Evolutionary conservation across 2,888 invertebrate species (phyloP).

Genomic region (Caenorhabditis plicata): DNA sequence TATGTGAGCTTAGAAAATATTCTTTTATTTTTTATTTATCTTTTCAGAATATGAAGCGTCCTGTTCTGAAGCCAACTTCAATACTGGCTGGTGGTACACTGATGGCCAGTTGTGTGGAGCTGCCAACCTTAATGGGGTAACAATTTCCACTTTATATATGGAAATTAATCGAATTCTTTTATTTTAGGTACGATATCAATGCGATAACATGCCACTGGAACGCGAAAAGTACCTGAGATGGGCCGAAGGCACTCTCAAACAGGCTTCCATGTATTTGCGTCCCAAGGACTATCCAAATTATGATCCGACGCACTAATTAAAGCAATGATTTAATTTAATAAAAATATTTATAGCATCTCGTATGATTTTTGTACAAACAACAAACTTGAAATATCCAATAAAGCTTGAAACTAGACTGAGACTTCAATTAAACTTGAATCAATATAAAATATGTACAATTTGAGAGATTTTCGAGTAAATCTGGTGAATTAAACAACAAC

Average conservation of each 20-base stretch:
- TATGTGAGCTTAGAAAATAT: not conserved
- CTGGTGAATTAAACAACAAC: no score
- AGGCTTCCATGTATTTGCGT: constrained; percentile 39
- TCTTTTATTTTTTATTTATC: not conserved
- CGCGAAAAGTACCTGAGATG: constrained; percentile 42
- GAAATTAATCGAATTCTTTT: no score
- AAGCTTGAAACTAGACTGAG: no score
- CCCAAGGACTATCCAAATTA: constrained; percentile 46
- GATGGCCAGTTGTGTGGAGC: constrained; percentile 42
- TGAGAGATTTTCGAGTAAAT: no score
- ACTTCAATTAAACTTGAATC: no score
- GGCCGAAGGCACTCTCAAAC: constrained; percentile 41
- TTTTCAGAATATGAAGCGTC: constrained; percentile 3
- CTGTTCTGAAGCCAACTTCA: constrained; percentile 44
- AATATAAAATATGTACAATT: no score
- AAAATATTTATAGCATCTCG: constrained; percentile 1
- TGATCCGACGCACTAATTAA: constrained; percentile 9
- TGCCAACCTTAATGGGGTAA: constrained; percentile 54
- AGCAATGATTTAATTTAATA: not conserved
- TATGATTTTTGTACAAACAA: no score
- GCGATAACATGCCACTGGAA: constrained; percentile 38
- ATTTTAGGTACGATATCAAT: constrained; percentile 43
- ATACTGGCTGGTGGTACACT: constrained; percentile 55
- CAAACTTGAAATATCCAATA: no score
- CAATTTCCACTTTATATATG: no score